Evolutionary conservation across 2,888 invertebrate species (phyloP), one percentile per base, ranked within the genome.

Genomic region (Resseliella maxima): DNA sequence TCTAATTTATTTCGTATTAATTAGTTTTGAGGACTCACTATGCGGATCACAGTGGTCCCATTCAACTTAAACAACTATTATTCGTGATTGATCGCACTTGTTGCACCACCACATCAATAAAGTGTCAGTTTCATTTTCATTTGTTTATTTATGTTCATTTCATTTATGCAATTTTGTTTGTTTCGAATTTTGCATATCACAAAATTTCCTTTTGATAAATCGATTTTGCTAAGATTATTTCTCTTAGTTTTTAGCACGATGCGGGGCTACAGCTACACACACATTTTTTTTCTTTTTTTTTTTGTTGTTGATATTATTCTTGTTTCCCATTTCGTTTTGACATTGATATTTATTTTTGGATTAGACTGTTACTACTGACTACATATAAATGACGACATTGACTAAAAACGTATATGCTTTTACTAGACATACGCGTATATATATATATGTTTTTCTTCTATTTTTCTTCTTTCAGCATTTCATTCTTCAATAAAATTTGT

Each of bases 311-410:
- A 5, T 31, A 24, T 24, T 64, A 18, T 50, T 50, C 15, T 15
- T 50, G 46, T 50, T 50, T 15, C 46, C 2, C 46, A 41, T 41
- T 50, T n/a, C n/a, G 38, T 38, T 38, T 24, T 38, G 83, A 83
- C 83, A 83, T 38, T 83, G 38, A 83, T 83, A n/a, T 6, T 83
- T 38, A 83, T 83, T 38, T 83, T 83, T 38, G 36, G 83, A 83
- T 83, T 83, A 83, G 83, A 83, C 38, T 38, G 36, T 81, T 35
- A 36, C 36, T 64, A 27, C 5, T 36, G 31, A 27, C 64, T 31
- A 31, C 5, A 27, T 27, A 64, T 50, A 50, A 15, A 72, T 72
- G 72, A 72, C 72, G 72, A 72, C 72, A 72, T 31, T 72, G 72
- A 72, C 72, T 72, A 31, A 31, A 31, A 35, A 72, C 35, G n/a